Evolutionary conservation across 2,888 invertebrate species (phyloP).

Genomic region (Phytoseiulus persimilis): DNA sequence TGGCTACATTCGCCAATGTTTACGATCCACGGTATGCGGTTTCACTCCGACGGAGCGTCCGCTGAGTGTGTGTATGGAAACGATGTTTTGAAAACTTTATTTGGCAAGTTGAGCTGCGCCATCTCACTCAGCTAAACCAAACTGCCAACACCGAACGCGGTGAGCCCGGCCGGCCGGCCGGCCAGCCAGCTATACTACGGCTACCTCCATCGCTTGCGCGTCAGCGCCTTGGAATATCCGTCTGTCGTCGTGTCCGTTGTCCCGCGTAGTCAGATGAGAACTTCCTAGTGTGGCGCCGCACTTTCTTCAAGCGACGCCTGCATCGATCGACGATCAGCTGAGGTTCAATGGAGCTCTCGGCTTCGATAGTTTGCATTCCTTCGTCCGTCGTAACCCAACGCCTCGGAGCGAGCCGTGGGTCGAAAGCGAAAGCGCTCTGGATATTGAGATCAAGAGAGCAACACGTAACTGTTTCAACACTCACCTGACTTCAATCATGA

Average conservation of each 20-base stretch:
- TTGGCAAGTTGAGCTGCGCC: not conserved
- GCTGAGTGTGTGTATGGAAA: not conserved
- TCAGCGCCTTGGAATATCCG: not conserved
- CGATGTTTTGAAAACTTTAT: not conserved
- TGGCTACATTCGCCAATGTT: not conserved
- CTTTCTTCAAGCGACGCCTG: not conserved
- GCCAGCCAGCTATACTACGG: too few species aligned
- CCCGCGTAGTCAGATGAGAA: not conserved
- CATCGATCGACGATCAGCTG: not conserved
- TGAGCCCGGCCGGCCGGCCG: too few species aligned
- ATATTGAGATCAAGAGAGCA: not conserved
- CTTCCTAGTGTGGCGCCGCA: not conserved
- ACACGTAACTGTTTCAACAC: conserved; percentile 5
- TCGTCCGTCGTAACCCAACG: not conserved
- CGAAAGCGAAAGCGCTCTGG: not conserved
- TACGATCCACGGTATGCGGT: not conserved
- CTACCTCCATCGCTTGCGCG: not conserved
- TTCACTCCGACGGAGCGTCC: not conserved
- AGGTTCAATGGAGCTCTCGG: not conserved
- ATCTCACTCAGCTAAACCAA: not conserved
- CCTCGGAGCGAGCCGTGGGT: not conserved
- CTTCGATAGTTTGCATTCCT: not conserved
- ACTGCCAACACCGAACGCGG: not conserved
- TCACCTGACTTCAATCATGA: not conserved
- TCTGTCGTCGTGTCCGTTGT: not conserved